These are phyloP conservation scores for Idaea aversata DNA, from an alignment of 2,888 invertebrate genomes.

Conservation along the genomic window DNA sequence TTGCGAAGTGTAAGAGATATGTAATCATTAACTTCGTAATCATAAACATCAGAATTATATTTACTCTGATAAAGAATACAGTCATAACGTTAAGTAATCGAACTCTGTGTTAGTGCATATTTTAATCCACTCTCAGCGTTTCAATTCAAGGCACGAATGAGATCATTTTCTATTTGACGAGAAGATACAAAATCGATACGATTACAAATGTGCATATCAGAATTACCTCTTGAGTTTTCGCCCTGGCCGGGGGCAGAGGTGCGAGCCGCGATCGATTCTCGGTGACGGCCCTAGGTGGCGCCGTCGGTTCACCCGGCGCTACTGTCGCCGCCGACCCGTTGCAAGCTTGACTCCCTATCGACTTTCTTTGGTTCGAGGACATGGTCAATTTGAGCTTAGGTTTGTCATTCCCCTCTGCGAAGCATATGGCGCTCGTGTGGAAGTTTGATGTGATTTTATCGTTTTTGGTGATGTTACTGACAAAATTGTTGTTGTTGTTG, in stretches of 20 bases:
- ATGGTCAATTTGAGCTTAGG: slow-evolving; percentile 64
- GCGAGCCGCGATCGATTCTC: slow-evolving; percentile 29
- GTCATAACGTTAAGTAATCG: slow-evolving; percentile 15
- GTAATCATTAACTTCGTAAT: slow-evolving; percentile 41
- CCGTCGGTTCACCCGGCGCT: slow-evolving; percentile 35
- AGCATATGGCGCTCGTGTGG: slow-evolving; percentile 73
- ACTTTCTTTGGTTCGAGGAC: slow-evolving; percentile 59
- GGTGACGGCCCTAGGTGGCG: slow-evolving; percentile 30
- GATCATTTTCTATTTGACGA: slow-evolving; percentile 48
- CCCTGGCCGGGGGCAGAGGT: slow-evolving; percentile 33
- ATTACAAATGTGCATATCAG: slow-evolving; percentile 67
- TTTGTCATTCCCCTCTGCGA: slow-evolving; percentile 66
- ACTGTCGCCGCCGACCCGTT: slow-evolving; percentile 43
- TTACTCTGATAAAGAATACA: slow-evolving; percentile 22
- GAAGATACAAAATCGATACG: slow-evolving; percentile 60
- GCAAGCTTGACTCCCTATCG: slow-evolving; percentile 31
- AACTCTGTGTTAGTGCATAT: slow-evolving; percentile 56
- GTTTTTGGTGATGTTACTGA: slow-evolving; percentile 69
- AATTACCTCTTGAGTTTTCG: slow-evolving; percentile 68
- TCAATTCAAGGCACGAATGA: slow-evolving; percentile 47
- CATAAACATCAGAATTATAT: slow-evolving; percentile 43
- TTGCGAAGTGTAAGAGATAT: slow-evolving; percentile 47
- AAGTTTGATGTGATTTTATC: slow-evolving; percentile 51
- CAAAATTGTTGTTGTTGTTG: slow-evolving; percentile 50
- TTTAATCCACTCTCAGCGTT: slow-evolving; percentile 44